Evolutionary conservation across 2,113 vertebrate species (phyloP).

Genomic region (Synodontis membranacea): DNA sequence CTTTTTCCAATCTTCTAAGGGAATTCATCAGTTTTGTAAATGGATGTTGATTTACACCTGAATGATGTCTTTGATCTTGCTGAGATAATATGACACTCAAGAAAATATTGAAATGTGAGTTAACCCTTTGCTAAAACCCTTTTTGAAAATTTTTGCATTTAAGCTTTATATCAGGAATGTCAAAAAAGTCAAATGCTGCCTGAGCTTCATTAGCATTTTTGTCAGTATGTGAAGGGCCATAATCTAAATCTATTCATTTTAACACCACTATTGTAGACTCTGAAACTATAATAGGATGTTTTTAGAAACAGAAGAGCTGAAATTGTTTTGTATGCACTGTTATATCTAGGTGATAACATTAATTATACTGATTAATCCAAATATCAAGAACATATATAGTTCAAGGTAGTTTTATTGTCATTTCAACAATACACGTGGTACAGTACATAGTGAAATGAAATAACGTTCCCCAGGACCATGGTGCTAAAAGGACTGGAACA

Average conservation of each 20-base stretch:
- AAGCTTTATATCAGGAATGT: neutral
- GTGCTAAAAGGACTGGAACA: no score
- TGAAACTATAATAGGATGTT: neutral
- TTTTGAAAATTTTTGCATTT: neutral
- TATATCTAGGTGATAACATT: neutral
- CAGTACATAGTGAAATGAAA: no score
- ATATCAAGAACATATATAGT: neutral
- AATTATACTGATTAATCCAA: neutral
- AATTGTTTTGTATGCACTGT: no score
- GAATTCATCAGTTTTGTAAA: neutral
- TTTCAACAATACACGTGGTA: no score
- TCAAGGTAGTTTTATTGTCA: no score
- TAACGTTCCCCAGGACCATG: no score
- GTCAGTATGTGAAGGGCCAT: no score
- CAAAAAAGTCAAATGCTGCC: neutral
- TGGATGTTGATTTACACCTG: neutral
- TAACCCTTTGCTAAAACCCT: neutral
- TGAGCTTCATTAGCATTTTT: no score
- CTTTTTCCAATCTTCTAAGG: neutral
- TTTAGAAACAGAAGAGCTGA: neutral
- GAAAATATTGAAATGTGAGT: neutral
- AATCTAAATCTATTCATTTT: neutral
- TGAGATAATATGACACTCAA: no score
- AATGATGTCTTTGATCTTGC: neutral
- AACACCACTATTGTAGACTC: neutral